These are phyloP conservation scores for Nothura maculosa DNA, from an alignment of 2,797 vertebrate genomes.

Conservation along the genomic window DNA sequence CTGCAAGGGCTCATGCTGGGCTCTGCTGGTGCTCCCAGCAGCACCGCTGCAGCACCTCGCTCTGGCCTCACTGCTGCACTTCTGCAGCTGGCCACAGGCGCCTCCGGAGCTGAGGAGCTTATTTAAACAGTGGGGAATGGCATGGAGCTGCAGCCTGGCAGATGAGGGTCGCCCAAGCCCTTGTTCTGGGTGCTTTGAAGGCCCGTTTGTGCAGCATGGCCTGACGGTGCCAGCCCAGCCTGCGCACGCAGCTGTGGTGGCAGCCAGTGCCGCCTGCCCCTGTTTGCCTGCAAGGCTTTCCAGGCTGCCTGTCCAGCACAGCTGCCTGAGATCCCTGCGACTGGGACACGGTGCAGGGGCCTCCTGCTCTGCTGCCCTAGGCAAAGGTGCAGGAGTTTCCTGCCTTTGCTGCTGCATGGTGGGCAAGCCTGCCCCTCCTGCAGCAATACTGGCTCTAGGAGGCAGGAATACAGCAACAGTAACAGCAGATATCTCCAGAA, in stretches of 20 bases:
- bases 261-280: not conserved
- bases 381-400: not conserved
- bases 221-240: not conserved
- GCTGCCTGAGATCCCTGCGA: constrained; percentile 24
- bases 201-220: not conserved
- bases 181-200: constrained; percentile 40
- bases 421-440: not conserved
- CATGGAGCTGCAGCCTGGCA: not conserved
- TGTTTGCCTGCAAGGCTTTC: constrained; percentile 35
- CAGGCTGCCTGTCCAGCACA: constrained; percentile 24
- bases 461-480: not conserved
- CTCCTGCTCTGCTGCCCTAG: not conserved
- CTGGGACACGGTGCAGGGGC: not conserved
- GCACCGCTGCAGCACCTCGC: fast-evolving
- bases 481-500: constrained; percentile 1
- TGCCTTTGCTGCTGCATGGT: not conserved
- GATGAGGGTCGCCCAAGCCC: not conserved
- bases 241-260: constrained; percentile 52
- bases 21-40: not conserved
- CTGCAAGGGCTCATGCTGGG: not conserved
- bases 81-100: fast-evolving
- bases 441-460: not conserved
- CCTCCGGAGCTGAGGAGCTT: not conserved
- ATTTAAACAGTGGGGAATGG: not conserved
- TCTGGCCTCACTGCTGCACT: not conserved